phyloP scores from a whole-genome alignment of 2,113 vertebrate genomes.

The Saccopteryx leptura region DNA sequence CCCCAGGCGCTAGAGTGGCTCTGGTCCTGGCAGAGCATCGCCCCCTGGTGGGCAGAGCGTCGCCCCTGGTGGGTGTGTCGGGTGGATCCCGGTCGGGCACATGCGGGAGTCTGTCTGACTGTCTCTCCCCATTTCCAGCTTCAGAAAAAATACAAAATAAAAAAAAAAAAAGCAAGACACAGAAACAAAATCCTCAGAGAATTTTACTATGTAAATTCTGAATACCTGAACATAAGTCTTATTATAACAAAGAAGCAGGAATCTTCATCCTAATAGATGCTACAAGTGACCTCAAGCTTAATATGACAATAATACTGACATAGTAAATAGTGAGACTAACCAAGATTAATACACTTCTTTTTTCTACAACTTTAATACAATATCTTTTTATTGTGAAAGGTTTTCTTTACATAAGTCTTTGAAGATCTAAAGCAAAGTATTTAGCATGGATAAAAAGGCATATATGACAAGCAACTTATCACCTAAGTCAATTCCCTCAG shows the following conservation, averaged over 20 bases:
- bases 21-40: too few relatives aligned
- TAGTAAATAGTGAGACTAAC: not conserved
- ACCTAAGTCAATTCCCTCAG: not conserved
- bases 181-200: slow-evolving; percentile 22
- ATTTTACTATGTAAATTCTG: slow-evolving; percentile 34
- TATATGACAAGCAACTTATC: not conserved
- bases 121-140: too few relatives aligned
- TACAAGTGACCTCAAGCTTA: not conserved
- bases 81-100: too few relatives aligned
- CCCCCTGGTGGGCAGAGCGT: too few relatives aligned
- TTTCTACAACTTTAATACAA: not conserved
- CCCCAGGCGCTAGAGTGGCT: too few relatives aligned
- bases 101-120: too few relatives aligned
- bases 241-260: slow-evolving; percentile 9
- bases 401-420: slow-evolving; percentile 18
- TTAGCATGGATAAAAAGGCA: not conserved
- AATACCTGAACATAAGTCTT: not conserved
- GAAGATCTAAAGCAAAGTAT: not conserved
- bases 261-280: not conserved
- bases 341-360: not conserved
- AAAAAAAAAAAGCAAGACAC: too few relatives aligned
- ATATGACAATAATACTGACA: slow-evolving; percentile 16
- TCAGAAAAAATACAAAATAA: too few relatives aligned
- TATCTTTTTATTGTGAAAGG: not conserved
- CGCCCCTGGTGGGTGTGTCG: too few relatives aligned